Conservation (phyloP, 1,140 invertebrate genomes). For the Kradibia gibbosae region DNA sequence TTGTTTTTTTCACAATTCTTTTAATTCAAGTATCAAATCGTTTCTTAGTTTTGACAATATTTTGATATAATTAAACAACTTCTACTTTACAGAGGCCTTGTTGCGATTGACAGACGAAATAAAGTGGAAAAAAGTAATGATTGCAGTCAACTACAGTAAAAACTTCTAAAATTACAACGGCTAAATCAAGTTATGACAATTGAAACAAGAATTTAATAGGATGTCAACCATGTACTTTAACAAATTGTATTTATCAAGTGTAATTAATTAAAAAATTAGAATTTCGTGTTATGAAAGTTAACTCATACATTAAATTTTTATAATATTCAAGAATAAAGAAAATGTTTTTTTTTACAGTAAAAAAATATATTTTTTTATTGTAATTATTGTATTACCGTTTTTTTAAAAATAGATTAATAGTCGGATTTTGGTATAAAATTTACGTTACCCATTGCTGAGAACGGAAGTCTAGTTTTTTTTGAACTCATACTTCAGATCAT, state of each 20-base stretch:
- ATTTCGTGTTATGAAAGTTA: neutral
- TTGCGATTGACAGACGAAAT: conserved; percentile 30
- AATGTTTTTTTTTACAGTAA: neutral
- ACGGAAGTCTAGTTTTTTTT: too few relatives aligned
- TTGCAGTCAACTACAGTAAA: conserved; percentile 32
- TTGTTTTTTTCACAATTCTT: conserved; percentile 1
- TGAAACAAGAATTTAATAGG: conserved; percentile 46
- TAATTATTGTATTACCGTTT: too few relatives aligned
- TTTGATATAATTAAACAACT: neutral
- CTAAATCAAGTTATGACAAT: conserved; percentile 21
- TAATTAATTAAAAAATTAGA: neutral
- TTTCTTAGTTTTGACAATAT: conserved; percentile 1
- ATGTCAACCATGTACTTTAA: neutral
- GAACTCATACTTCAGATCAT: too few relatives aligned
- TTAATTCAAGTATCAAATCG: neutral
- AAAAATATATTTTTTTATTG: neutral
- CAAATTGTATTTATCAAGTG: conserved; percentile 48
- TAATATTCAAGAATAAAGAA: neutral
- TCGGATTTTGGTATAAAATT: too few relatives aligned
- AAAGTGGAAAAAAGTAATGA: conserved; percentile 36
- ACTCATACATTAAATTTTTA: neutral
- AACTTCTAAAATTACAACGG: neutral
- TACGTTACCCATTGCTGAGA: too few relatives aligned
- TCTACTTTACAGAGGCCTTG: conserved; percentile 22
- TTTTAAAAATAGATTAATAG: too few relatives aligned